Evolutionary conservation across 2,888 invertebrate genomes (phyloP), one percentile per base, ranked within the genome.

Genomic region (Synergus umbraculus): DNA sequence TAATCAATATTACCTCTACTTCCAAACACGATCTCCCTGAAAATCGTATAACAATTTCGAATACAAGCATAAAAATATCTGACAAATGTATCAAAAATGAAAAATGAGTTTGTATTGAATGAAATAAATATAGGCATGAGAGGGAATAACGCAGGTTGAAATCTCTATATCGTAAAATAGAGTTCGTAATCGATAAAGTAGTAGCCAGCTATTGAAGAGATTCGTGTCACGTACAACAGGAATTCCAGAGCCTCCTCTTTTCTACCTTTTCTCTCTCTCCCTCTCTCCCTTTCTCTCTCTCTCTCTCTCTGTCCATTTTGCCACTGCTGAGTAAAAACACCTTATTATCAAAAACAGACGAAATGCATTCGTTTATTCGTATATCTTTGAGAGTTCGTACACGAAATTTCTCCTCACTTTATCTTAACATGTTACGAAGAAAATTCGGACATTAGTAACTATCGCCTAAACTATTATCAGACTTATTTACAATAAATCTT

Each of bases 401-500:
- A 73, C n/a, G 73, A 58, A 73, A 54, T 73, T 67, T 67, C 8
- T 18, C 54, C 80, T 83, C 84, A 86, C 85, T 86, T 88, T 86
- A 85, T 86, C 81, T 83, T 81, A 82, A 79, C 77, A 79, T 66
- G 82, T 81, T 67, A 85, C 85, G 86, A 86, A 85, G 84, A 84
- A 89, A 89, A 88, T 86, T 88, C 87, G 87, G 86, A 89, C 87
- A 87, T 84, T 83, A 84, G 83, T 86, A 81, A 85, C 86, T 88
- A 88, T 81, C 77, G 79, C 76, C 86, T 88, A 85, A 86, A 87
- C 84, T 84, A 81, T 81, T 37, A 54, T 78, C 58, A 85, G 86
- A 85, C 85, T 88, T 89, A 89, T 90, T 89, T 89, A 90, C 89
- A 90, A 89, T 90, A 90, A 86, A 87, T 87, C 85, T 89, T 88